These are phyloP conservation scores for Echinarachnius parma DNA, from an alignment of 53 echinoderm and acorn worm species.

Conservation along the genomic window DNA sequence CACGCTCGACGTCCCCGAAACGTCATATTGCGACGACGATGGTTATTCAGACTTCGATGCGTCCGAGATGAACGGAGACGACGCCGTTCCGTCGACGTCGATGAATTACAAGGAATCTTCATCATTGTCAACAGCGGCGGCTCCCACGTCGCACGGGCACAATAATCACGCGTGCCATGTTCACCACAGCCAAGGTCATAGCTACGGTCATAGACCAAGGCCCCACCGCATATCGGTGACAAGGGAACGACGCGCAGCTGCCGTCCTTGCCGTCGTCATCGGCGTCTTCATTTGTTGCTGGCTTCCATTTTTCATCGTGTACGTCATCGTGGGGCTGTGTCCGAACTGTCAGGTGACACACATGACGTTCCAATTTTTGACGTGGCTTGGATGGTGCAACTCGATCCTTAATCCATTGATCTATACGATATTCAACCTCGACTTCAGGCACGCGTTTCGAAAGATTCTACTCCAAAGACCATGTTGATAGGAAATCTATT, in stretches of 20 bases:
- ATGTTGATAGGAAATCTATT: too few relatives aligned
- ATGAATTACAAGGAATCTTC: too few relatives aligned
- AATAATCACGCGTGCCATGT: too few relatives aligned
- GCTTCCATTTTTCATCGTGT: slow-evolving; percentile 96
- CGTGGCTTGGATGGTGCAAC: slow-evolving; percentile 97
- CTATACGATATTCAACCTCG: slow-evolving; percentile 91
- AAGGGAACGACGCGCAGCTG: slow-evolving; percentile 87
- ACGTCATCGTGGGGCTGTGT: slow-evolving; percentile 78
- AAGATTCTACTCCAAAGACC: slow-evolving; percentile 56
- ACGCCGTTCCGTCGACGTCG: too few relatives aligned
- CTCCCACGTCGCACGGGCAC: too few relatives aligned
- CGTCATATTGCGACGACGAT: slow-evolving; percentile 1
- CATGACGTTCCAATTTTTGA: slow-evolving; percentile 64
- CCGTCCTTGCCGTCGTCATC: slow-evolving; percentile 83
- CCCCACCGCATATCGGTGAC: slow-evolving; percentile 77
- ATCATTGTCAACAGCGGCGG: too few relatives aligned
- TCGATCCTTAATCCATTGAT: slow-evolving; percentile 89
- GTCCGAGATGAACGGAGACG: slow-evolving; percentile 15
- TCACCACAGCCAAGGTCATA: too few relatives aligned
- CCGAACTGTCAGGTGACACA: slow-evolving; percentile 62
- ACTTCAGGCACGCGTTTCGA: slow-evolving; percentile 90
- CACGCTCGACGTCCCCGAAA: slow-evolving; percentile 1
- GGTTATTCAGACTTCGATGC: slow-evolving; percentile 1
- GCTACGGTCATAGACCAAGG: too few relatives aligned
- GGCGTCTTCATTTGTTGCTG: slow-evolving; percentile 92